These are phyloP conservation scores for Gadopsis marmoratus DNA, from an alignment of 2,797 vertebrate genomes.

Conservation along the genomic window DNA sequence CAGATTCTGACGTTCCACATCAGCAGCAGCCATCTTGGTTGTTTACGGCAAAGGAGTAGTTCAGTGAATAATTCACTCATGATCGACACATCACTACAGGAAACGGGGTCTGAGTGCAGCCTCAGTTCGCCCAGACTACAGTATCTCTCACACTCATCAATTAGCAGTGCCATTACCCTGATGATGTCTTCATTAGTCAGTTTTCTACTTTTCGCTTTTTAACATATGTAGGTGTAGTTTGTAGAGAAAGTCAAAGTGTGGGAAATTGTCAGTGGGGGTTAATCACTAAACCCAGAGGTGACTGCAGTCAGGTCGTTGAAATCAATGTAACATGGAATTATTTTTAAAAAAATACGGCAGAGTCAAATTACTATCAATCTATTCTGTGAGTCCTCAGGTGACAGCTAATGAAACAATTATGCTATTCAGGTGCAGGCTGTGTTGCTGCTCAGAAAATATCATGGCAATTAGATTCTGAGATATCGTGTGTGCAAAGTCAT, in stretches of 20 bases:
- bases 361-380: constrained; percentile 28
- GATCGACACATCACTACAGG: too few relatives aligned
- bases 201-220: not conserved
- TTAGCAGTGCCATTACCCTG: not conserved
- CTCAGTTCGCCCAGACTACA: not conserved
- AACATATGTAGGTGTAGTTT: not conserved
- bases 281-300: constrained; percentile 19
- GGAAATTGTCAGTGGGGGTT: not conserved
- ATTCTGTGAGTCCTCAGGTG: constrained; percentile 16
- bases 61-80: too few relatives aligned
- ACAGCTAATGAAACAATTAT: constrained; percentile 58
- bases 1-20: too few relatives aligned
- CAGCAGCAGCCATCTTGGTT: too few relatives aligned
- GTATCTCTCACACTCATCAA: not conserved
- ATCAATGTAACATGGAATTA: constrained; percentile 24
- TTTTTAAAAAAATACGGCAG: constrained; percentile 12
- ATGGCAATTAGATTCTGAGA: not conserved
- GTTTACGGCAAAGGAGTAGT: too few relatives aligned
- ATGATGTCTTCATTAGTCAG: not conserved
- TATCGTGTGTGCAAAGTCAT: not conserved
- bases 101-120: not conserved
- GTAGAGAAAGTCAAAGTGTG: not conserved
- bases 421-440: constrained; percentile 18
- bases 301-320: not conserved
- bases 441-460: not conserved